phyloP scores from a whole-genome alignment of 2,113 vertebrate genomes.

The Microtus montanus region DNA sequence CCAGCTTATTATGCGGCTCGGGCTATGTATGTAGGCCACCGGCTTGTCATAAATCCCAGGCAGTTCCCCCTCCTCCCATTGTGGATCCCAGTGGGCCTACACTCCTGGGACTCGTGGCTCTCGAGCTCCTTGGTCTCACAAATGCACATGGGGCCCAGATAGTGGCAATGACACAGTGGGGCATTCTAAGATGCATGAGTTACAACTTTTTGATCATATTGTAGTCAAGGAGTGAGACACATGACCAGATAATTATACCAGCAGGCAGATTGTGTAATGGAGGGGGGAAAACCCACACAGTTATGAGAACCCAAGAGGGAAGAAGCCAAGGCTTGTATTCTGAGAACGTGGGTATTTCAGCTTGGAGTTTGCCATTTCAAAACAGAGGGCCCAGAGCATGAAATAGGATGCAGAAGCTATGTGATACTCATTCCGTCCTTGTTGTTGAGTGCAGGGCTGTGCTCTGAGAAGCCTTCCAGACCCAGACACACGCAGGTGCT shows the following conservation, averaged over 20 bases:
- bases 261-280: background rate
- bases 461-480: background rate
- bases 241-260: background rate
- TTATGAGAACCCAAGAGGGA: background rate
- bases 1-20: constrained; percentile 61
- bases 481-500: background rate
- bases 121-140: background rate
- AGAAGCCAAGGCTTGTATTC: background rate
- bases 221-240: constrained; percentile 21
- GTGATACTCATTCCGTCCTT: background rate
- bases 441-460: background rate
- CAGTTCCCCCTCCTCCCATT: background rate
- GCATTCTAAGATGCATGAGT: background rate
- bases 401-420: background rate
- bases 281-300: background rate
- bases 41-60: constrained; percentile 45
- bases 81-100: constrained; percentile 45
- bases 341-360: background rate
- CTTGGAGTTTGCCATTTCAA: background rate
- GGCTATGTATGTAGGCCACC: constrained; percentile 32
- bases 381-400: background rate
- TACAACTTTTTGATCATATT: background rate
- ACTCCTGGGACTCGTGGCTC: background rate
- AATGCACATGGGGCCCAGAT: background rate
- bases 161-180: background rate